Conservation (phyloP, 2,888 invertebrate genomes). For the Phaonia tiefii region DNA sequence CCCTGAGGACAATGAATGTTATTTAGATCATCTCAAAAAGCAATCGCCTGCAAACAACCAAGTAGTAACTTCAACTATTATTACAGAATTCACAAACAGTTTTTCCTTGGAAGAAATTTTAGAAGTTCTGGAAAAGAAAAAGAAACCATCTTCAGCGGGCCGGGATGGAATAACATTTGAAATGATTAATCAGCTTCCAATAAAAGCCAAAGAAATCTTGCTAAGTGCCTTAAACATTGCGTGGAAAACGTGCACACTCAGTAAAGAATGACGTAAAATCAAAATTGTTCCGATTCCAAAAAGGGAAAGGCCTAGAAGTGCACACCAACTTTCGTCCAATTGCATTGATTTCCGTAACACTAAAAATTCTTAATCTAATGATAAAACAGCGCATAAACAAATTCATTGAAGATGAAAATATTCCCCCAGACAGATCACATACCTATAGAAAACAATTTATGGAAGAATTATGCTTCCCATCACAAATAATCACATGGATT, state of each 20-base stretch:
- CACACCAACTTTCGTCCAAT: slow-evolving; percentile 34
- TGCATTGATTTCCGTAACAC: not conserved
- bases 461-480: not conserved
- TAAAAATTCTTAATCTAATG: slow-evolving; percentile 35
- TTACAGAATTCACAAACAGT: not conserved
- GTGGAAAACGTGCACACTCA: slow-evolving; percentile 19
- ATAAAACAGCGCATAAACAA: too few species aligned
- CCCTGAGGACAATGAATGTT: not conserved
- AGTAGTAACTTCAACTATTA: not conserved
- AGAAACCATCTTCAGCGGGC: slow-evolving; percentile 23
- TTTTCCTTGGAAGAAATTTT: not conserved
- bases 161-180: slow-evolving; percentile 19
- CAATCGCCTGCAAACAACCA: not conserved
- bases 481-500: slow-evolving; percentile 12
- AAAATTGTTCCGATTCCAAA: too few species aligned
- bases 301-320: not conserved
- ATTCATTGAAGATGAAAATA: too few species aligned
- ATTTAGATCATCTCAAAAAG: not conserved
- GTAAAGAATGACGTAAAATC: slow-evolving; percentile 41
- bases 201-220: too few species aligned
- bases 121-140: not conserved
- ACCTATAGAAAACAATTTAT: not conserved
- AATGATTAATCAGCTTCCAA: too few species aligned
- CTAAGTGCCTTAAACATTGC: not conserved
- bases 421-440: too few species aligned